Evolutionary conservation across 2,888 invertebrate species (phyloP).

Genomic region (Thera obeliscata): DNA sequence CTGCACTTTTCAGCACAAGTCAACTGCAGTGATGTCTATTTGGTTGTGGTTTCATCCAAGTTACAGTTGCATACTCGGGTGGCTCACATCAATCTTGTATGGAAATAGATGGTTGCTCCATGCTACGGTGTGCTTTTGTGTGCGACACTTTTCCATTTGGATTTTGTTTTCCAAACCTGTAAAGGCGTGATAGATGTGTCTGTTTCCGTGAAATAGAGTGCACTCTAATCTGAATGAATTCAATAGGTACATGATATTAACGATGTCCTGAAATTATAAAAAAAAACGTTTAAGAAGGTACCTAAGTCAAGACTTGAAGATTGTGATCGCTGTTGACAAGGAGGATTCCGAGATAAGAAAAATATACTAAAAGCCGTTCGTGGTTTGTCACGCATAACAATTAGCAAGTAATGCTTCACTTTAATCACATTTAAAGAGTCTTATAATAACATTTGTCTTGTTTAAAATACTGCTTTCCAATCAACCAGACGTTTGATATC

Average conservation of each 20-base stretch:
- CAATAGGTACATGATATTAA: neutral
- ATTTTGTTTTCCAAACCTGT: conserved; percentile 35
- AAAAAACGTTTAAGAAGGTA: neutral
- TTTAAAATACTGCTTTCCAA: too few species aligned
- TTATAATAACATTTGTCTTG: too few species aligned
- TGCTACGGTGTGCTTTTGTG: conserved; percentile 50
- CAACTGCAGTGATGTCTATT: neutral
- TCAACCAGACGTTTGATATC: too few species aligned
- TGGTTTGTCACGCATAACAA: too few species aligned
- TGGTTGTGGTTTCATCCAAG: conserved; percentile 49
- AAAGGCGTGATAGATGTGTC: conserved; percentile 44
- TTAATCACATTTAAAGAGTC: too few species aligned
- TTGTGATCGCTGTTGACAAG: neutral
- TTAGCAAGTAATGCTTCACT: too few species aligned
- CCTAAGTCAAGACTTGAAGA: neutral
- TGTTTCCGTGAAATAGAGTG: conserved; percentile 57
- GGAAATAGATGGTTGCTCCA: conserved; percentile 58
- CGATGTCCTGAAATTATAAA: neutral
- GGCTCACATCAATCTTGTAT: conserved; percentile 65
- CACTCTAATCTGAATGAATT: conserved; percentile 4
- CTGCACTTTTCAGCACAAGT: too few species aligned
- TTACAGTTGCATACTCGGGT: conserved; percentile 47
- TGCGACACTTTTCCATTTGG: conserved; percentile 43
- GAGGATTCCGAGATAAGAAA: too few species aligned
- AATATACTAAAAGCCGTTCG: too few species aligned